phyloP scores from a whole-genome alignment of 2,113 vertebrate species.

The Centropus bengalensis region DNA sequence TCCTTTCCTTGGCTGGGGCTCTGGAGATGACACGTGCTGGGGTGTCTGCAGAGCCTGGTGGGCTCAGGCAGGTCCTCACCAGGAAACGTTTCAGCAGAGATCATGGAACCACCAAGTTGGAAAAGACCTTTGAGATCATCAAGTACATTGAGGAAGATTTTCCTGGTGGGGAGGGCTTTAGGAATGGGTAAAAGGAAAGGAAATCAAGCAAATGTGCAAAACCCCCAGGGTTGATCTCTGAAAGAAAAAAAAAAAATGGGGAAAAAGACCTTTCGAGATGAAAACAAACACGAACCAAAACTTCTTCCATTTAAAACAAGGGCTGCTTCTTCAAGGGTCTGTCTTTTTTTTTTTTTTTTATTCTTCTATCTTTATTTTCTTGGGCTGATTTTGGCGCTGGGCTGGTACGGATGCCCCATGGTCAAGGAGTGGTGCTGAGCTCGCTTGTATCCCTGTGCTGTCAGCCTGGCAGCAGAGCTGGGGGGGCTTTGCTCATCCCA shows the following conservation, averaged over 20 bases:
- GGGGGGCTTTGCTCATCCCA: not conserved
- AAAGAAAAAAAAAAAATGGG: not conserved
- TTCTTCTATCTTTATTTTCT: not conserved
- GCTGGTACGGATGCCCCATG: rapidly evolving
- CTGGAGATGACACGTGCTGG: rapidly evolving
- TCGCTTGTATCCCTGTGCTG: not conserved
- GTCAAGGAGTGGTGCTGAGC: not conserved
- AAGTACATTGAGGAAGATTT: not conserved
- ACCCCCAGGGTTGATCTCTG: not conserved
- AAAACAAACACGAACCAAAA: constrained; percentile 4
- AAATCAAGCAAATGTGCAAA: not conserved
- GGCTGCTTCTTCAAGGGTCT: constrained; percentile 19
- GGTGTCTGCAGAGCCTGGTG: not conserved
- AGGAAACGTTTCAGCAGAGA: not conserved
- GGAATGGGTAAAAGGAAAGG: not conserved
- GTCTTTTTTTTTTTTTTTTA: not conserved
- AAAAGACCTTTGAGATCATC: too few species aligned
- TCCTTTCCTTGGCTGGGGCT: not conserved
- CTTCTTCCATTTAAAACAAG: constrained; percentile 39
- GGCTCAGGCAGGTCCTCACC: not conserved
- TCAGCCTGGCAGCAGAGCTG: not conserved
- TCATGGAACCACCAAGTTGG: too few species aligned
- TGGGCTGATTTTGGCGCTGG: not conserved
- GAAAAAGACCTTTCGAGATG: not conserved
- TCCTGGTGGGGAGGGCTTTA: not conserved